These are phyloP conservation scores for Ibidorhyncha struthersii DNA, from an alignment of 2,113 vertebrate genomes.

Conservation along the genomic window DNA sequence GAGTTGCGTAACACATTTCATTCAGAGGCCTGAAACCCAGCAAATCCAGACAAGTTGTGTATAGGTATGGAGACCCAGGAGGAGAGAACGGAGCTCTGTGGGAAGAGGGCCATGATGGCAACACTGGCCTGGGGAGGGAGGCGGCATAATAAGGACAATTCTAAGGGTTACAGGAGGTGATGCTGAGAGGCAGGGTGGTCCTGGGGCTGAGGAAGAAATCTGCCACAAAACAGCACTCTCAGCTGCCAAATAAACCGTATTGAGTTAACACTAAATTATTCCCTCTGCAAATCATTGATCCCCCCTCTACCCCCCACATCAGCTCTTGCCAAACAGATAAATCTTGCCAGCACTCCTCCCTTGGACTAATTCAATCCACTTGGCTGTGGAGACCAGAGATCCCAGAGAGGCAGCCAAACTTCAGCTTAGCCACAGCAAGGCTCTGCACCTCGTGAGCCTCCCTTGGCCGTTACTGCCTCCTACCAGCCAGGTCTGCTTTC, in stretches of 20 bases:
- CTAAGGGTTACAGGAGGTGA: not conserved
- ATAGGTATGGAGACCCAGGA: not conserved
- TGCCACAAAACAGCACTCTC: not conserved
- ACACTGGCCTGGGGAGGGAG: not conserved
- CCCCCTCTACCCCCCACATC: not conserved
- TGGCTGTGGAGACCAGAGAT: not conserved
- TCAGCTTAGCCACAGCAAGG: not conserved
- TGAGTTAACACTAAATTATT: not conserved
- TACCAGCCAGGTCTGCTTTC: not conserved
- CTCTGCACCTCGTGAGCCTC: not conserved
- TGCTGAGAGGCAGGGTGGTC: not conserved
- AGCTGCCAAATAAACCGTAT: not conserved
- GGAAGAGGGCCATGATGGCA: not conserved
- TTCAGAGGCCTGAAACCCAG: not conserved
- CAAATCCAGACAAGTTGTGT: not conserved
- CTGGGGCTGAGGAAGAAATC: not conserved
- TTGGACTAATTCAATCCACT: slow-evolving; percentile 24
- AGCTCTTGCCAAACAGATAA: not conserved
- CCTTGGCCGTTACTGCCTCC: not conserved
- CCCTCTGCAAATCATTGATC: not conserved
- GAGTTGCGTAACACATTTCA: not conserved
- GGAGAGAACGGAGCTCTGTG: not conserved
- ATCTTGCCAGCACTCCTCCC: slow-evolving; percentile 18
- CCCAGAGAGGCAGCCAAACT: not conserved
- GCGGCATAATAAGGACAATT: not conserved